phyloP scores from a whole-genome alignment of 2,888 invertebrate species.

The Chirona hameri region DNA sequence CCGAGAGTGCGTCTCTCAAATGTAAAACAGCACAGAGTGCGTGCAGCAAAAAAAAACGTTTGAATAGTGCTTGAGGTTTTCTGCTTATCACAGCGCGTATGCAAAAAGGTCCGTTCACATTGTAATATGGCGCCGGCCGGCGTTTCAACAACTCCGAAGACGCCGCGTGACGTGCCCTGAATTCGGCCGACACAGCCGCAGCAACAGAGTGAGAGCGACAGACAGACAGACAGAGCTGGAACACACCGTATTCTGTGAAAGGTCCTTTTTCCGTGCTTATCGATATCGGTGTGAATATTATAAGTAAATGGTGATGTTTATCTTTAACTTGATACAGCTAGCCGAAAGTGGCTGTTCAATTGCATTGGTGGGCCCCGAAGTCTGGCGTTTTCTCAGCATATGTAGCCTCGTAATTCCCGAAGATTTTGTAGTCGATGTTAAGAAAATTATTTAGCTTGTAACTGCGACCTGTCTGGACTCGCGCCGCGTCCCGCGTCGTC shows the following conservation, averaged over 20 bases:
- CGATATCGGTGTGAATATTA: slow-evolving; percentile 10
- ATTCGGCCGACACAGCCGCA: background rate
- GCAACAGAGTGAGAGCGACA: background rate
- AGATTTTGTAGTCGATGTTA: slow-evolving; percentile 7
- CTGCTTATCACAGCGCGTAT: background rate
- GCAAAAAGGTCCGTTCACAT: slow-evolving; percentile 8
- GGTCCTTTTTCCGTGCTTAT: slow-evolving; percentile 22
- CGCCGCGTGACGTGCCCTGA: background rate
- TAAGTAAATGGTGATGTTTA: slow-evolving; percentile 13
- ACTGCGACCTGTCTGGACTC: background rate
- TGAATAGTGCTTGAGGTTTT: slow-evolving; percentile 8
- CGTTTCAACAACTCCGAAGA: background rate
- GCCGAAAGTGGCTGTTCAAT: slow-evolving; percentile 4
- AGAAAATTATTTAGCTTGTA: slow-evolving; percentile 3
- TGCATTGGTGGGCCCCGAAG: slow-evolving; percentile 8
- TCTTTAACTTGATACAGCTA: slow-evolving; percentile 1
- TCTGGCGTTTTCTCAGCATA: slow-evolving; percentile 12
- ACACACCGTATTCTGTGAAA: background rate
- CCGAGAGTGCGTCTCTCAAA: background rate
- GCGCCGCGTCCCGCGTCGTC: background rate
- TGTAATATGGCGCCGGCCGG: background rate
- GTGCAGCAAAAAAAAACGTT: slow-evolving; percentile 14
- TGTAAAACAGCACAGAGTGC: background rate
- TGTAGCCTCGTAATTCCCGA: background rate
- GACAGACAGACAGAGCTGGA: no score